Percentiles rank a stretch among this genome's conserved stretches.
Conservation (phyloP, 2,797 vertebrate species). For the Leptodactylus fallax region DNA sequence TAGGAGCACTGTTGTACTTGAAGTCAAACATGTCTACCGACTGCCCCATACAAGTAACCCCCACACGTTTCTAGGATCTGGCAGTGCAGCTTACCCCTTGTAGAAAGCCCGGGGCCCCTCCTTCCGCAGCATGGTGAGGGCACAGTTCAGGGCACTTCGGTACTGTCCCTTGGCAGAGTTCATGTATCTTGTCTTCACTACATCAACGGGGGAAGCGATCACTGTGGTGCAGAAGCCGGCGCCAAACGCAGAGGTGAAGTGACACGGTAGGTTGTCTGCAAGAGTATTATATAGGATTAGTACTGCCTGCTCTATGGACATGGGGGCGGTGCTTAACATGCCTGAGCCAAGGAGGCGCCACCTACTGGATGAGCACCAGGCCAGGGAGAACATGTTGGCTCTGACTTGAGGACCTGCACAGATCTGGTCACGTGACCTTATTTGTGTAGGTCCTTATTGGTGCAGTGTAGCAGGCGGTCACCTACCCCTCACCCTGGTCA, state of each 20-base stretch:
- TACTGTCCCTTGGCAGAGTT: conserved; percentile 87
- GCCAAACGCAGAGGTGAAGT: conserved; percentile 82
- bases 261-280: conserved; percentile 86
- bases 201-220: conserved; percentile 83
- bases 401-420: too few relatives aligned
- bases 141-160: conserved; percentile 81
- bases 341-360: too few relatives aligned
- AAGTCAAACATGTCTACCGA: neutral
- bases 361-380: too few relatives aligned
- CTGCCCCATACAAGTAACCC: neutral
- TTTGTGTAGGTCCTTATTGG: too few relatives aligned
- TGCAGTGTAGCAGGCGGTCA: too few relatives aligned
- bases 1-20: neutral
- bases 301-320: too few relatives aligned
- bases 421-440: too few relatives aligned
- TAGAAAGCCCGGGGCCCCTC: conserved; percentile 89
- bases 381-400: too few relatives aligned
- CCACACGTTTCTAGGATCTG: neutral
- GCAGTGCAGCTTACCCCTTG: conserved; percentile 82
- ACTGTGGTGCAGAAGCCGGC: conserved; percentile 82
- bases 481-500: too few relatives aligned
- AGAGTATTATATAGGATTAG: neutral
- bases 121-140: conserved; percentile 83
- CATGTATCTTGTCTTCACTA: conserved; percentile 88
- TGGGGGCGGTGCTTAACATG: too few relatives aligned